Base-by-base conservation (phyloP, 1,140 invertebrate species). In the Ganaspis sp. region DNA sequence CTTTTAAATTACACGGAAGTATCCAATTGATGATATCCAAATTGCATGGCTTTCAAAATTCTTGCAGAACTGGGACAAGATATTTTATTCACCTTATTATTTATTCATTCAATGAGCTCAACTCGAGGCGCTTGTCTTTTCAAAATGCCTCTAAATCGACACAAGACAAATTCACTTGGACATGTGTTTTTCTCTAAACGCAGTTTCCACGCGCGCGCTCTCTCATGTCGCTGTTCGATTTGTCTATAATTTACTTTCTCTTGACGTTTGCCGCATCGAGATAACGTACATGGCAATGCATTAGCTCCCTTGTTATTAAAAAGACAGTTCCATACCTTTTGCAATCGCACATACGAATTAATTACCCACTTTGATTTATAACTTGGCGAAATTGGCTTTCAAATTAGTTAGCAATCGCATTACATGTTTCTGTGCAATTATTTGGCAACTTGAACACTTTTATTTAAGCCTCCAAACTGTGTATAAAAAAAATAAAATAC, bases 221-320 rank as follows among this genome's bases (percentile, higher is more conserved):
- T 64, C 15, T 23, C 19, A 58, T 23, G 53, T 64, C 4, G 21
- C 54, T 64, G 23, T 64, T 64, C 58, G 23, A 64, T 64, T 75
- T 81, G 72, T 58, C 78, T 81, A 75, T 81, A 78, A 79, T 84
- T 83, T 75, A 84, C 79, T 84, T 84, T 84, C 82, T 83, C 76
- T 64, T 45, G 64, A 45, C 58, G 72, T 49, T 49, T 2, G 12
- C 45, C 21, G 77, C 77, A 78, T 76, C 71, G 69, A 76, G 64
- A 69, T 81, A 77, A 79, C 75, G 74, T 75, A 73, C 53, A 74
- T 29, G 64, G 73, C 73, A 83, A 69, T 75, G 80, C 76, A 79
- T 83, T 79, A 75, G 76, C 42, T 26, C 12, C 21, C 11, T 64
- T 64, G 11, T 64, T 34, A 29, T 64, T 29, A n/a, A 26, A 29